These are phyloP conservation scores for Metacarcinus magister DNA, from an alignment of 2,888 invertebrate species.

Conservation along the genomic window DNA sequence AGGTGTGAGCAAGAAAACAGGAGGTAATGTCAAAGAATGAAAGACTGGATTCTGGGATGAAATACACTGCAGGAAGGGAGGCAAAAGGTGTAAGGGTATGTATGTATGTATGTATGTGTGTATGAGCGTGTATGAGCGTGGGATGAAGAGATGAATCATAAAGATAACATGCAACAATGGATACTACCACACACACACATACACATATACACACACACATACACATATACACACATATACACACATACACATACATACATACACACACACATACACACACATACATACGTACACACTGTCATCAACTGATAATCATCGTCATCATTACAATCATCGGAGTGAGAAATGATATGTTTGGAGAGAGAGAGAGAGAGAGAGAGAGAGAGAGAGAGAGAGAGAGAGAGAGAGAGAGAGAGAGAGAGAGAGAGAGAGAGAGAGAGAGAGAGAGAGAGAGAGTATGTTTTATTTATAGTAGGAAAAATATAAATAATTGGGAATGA, in stretches of 20 bases:
- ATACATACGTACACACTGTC: slow-evolving; percentile 50
- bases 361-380: neutral
- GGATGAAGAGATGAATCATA: neutral
- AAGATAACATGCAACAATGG: too few species aligned
- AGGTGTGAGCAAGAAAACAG: too few species aligned
- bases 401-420: neutral
- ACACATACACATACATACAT: neutral
- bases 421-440: neutral
- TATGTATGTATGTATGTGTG: neutral
- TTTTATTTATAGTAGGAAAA: too few species aligned
- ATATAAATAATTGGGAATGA: too few species aligned
- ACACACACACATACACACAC: slow-evolving; percentile 2
- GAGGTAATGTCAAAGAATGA: too few species aligned
- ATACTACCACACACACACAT: too few species aligned
- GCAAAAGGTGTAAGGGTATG: too few species aligned
- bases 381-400: too few species aligned
- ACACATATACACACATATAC: slow-evolving; percentile 32
- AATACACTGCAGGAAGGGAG: too few species aligned
- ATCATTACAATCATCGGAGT: too few species aligned
- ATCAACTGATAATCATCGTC: too few species aligned
- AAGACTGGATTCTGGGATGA: too few species aligned
- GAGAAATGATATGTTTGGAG: neutral
- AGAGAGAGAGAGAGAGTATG: neutral
- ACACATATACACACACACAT: neutral
- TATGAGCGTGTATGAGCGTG: neutral